These are phyloP conservation scores for Artemia franciscana DNA, from an alignment of 1,140 invertebrate species.

Conservation along the genomic window DNA sequence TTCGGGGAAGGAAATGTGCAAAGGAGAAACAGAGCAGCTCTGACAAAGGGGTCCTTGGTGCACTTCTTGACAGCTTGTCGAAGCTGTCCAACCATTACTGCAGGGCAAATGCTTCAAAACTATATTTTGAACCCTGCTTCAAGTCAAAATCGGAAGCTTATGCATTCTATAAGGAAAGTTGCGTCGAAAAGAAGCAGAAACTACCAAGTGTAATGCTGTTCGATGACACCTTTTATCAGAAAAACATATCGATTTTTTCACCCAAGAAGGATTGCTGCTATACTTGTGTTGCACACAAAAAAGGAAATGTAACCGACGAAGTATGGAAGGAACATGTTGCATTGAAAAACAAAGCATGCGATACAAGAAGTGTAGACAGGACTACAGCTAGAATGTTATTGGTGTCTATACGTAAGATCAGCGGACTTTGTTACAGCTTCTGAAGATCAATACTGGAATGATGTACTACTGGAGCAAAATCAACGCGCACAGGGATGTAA, in stretches of 20 bases:
- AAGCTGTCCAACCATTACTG: not conserved
- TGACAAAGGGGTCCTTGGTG: not conserved
- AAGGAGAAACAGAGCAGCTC: not conserved
- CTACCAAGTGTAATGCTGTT: not conserved
- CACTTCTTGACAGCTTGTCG: not conserved
- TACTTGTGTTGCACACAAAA: not conserved
- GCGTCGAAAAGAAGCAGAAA: not conserved
- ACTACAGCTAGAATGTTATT: not conserved
- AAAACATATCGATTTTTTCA: not conserved
- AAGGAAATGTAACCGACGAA: not conserved
- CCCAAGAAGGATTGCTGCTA: not conserved
- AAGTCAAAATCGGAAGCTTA: not conserved
- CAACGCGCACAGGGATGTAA: constrained; percentile 1
- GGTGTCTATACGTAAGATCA: not conserved
- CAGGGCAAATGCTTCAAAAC: not conserved
- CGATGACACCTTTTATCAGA: not conserved
- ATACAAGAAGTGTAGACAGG: not conserved
- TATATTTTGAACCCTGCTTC: not conserved
- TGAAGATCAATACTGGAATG: not conserved
- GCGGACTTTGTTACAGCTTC: not conserved
- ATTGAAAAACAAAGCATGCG: not conserved
- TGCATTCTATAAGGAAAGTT: not conserved
- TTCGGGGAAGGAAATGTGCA: not conserved
- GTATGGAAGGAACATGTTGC: not conserved
- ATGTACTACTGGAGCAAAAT: constrained; percentile 4